Percentiles rank a stretch among this genome's conserved stretches.
Conservation (phyloP, 2,888 invertebrate genomes). For the Euproctis similis region DNA sequence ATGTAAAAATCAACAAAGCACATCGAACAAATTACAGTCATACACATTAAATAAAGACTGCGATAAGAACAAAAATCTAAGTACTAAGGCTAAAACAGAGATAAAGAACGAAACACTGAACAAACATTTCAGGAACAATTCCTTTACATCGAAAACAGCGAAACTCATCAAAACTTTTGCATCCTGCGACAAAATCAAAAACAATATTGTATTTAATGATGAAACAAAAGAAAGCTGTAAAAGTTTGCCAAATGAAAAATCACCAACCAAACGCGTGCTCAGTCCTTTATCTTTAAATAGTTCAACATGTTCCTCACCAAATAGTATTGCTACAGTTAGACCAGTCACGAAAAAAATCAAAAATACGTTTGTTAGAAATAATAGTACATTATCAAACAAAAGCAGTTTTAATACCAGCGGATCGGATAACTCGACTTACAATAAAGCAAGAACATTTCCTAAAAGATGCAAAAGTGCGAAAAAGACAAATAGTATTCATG, state of each 20-base stretch:
- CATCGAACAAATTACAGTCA: too few relatives aligned
- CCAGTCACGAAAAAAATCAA: constrained; percentile 28
- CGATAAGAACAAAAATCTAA: constrained; percentile 22
- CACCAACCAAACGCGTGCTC: constrained; percentile 14
- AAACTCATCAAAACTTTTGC: constrained; percentile 35
- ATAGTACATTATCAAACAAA: constrained; percentile 33
- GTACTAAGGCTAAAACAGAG: constrained; percentile 13
- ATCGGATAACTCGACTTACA: constrained; percentile 31
- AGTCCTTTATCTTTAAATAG: constrained; percentile 45
- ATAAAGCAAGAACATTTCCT: constrained; percentile 33
- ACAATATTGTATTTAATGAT: constrained; percentile 44
- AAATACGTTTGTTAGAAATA: constrained; percentile 25
- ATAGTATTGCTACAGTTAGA: constrained; percentile 53
- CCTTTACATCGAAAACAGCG: constrained; percentile 24
- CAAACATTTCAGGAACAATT: constrained; percentile 2
- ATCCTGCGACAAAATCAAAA: constrained; percentile 28
- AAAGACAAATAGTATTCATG: constrained; percentile 26
- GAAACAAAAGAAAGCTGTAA: constrained; percentile 28
- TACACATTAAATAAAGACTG: constrained; percentile 17
- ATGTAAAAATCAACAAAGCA: too few relatives aligned
- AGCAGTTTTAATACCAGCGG: constrained; percentile 31
- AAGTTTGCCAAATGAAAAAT: constrained; percentile 24
- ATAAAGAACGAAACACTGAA: constrained; percentile 12
- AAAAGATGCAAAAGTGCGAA: constrained; percentile 33
- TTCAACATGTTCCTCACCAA: constrained; percentile 54